Conservation (phyloP, 2,888 invertebrate species). For the Epirrhoe tristata region DNA sequence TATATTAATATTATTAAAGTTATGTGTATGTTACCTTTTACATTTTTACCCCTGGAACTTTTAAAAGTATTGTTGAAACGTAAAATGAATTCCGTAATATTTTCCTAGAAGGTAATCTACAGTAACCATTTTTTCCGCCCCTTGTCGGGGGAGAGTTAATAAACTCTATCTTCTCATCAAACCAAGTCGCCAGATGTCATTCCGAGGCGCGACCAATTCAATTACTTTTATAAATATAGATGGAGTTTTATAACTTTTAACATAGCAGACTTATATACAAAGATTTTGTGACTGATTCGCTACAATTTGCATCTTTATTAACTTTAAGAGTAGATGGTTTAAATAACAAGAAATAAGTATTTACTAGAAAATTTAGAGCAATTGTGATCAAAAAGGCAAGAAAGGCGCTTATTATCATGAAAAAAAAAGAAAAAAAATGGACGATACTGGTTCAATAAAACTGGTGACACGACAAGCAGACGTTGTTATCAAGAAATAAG, state of each 20-base stretch:
- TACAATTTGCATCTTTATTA: constrained; percentile 77
- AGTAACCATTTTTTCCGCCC: constrained; percentile 16
- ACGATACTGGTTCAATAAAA: no score
- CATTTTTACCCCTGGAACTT: no score
- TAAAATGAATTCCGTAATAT: constrained; percentile 1
- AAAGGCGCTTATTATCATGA: no score
- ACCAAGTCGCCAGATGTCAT: constrained; percentile 73
- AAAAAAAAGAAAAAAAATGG: no score
- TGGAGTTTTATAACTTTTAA: constrained; percentile 24
- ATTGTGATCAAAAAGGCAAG: no score
- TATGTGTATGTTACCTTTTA: no score
- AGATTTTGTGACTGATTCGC: constrained; percentile 6
- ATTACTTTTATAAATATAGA: constrained; percentile 74
- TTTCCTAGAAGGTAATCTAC: constrained; percentile 7
- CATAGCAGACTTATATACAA: constrained; percentile 49
- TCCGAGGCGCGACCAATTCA: constrained; percentile 67
- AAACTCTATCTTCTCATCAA: constrained; percentile 65
- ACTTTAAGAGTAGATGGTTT: constrained; percentile 36
- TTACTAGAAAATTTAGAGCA: no score
- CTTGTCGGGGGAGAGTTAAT: constrained; percentile 54
- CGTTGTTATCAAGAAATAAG: no score
- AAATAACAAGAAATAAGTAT: no score
- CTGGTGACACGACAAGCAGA: no score
- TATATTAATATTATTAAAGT: no score
- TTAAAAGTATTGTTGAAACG: background rate